A percentile compares a stretch with the other conserved stretches of the same genome.
Conservation (phyloP, 1,140 invertebrate genomes). For the Carcinoscorpius rotundicauda region DNA sequence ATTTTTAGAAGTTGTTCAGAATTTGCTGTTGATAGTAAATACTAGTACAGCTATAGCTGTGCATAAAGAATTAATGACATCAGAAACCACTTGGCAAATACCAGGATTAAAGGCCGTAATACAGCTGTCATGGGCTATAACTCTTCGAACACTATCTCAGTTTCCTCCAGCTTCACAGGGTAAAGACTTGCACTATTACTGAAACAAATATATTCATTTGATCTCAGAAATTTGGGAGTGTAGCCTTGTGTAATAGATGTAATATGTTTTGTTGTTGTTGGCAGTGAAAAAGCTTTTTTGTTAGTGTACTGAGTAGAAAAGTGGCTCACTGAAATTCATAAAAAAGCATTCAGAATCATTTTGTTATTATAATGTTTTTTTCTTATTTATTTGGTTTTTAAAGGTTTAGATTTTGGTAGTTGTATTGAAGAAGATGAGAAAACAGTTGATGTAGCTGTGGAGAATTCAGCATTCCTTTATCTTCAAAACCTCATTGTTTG, state of each 20-base stretch:
- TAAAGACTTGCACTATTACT: slow-evolving; percentile 4
- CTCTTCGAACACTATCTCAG: slow-evolving; percentile 56
- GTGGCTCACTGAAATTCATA: too few species aligned
- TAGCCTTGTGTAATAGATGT: too few species aligned
- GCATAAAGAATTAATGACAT: slow-evolving; percentile 41
- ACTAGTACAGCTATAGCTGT: slow-evolving; percentile 45
- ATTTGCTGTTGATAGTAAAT: slow-evolving; percentile 58
- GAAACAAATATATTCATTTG: too few species aligned
- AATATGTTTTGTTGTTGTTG: too few species aligned
- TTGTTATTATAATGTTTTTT: too few species aligned
- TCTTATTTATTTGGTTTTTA: not conserved
- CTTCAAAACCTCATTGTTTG: slow-evolving; percentile 55
- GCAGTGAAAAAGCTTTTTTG: too few species aligned
- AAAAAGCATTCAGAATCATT: too few species aligned
- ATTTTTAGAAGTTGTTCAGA: slow-evolving; percentile 47
- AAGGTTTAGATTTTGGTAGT: slow-evolving; percentile 33
- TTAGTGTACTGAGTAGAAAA: too few species aligned
- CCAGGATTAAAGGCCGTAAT: slow-evolving; percentile 55
- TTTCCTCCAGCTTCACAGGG: slow-evolving; percentile 26
- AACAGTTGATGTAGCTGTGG: slow-evolving; percentile 58
- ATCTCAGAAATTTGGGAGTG: too few species aligned
- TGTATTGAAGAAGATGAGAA: slow-evolving; percentile 56
- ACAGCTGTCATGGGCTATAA: slow-evolving; percentile 64
- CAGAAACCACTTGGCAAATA: slow-evolving; percentile 41
- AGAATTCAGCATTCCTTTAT: slow-evolving; percentile 68